Percentiles rank a stretch among this genome's conserved stretches.
These are phyloP conservation scores for Sitophilus oryzae DNA, from an alignment of 1,140 invertebrate genomes.

Conservation along the genomic window DNA sequence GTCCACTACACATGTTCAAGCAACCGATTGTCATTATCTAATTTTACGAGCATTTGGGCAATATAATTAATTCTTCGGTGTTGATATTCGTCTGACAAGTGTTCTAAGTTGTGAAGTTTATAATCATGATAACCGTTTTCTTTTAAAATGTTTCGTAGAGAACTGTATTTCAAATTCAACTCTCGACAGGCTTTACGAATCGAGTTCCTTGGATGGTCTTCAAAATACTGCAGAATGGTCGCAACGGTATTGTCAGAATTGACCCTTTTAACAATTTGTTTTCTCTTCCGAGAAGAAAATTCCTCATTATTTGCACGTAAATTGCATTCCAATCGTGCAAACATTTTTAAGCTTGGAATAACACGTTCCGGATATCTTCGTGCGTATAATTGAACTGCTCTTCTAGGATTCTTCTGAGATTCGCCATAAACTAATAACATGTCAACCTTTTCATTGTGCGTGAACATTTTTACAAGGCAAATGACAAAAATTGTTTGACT, in stretches of 20 bases:
- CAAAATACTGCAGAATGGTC: slow-evolving; percentile 12
- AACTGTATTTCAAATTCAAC: not conserved
- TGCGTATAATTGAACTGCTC: too few relatives aligned
- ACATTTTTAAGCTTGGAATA: too few relatives aligned
- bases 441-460: not conserved
- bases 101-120: slow-evolving; percentile 10
- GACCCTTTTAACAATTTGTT: slow-evolving; percentile 3
- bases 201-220: slow-evolving; percentile 6
- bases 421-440: too few relatives aligned
- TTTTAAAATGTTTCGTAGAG: slow-evolving; percentile 3
- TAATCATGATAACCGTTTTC: slow-evolving; percentile 8
- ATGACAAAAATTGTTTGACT: too few relatives aligned
- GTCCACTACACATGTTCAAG: too few relatives aligned
- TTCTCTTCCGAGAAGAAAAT: slow-evolving; percentile 7
- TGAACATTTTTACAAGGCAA: not conserved
- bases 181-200: too few relatives aligned
- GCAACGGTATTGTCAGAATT: too few relatives aligned
- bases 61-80: not conserved
- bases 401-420: too few relatives aligned
- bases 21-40: too few relatives aligned
- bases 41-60: slow-evolving; percentile 1
- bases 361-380: too few relatives aligned
- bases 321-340: slow-evolving; percentile 2
- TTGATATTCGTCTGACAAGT: too few relatives aligned
- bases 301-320: slow-evolving; percentile 4